Evolutionary conservation across 2,113 vertebrate genomes (phyloP).

Genomic region (Cryptotis parvus): DNA sequence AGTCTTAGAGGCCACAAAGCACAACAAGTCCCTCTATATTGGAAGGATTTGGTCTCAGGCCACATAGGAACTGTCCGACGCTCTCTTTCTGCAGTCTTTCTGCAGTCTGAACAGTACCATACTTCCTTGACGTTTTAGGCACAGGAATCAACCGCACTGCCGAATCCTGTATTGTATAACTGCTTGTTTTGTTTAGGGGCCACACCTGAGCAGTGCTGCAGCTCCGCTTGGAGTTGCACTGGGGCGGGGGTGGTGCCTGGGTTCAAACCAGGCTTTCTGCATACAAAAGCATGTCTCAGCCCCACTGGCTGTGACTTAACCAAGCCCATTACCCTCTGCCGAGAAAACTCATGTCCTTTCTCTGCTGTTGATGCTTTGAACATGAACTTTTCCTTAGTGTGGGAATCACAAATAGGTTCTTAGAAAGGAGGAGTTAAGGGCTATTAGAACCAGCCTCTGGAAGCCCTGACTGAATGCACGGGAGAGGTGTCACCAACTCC

Average conservation of each 20-base stretch:
- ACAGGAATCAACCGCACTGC: background rate
- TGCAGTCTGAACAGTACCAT: background rate
- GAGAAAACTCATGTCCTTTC: background rate
- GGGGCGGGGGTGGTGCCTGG: background rate
- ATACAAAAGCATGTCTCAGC: background rate
- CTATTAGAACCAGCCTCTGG: background rate
- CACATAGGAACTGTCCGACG: constrained; percentile 20
- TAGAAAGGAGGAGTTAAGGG: constrained; percentile 1
- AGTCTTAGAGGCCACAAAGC: background rate
- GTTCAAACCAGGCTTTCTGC: background rate
- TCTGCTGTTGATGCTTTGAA: constrained; percentile 34
- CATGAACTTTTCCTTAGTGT: constrained; percentile 6
- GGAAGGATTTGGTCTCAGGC: background rate
- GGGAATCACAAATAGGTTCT: background rate
- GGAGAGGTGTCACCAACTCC: background rate
- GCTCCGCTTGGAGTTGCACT: background rate
- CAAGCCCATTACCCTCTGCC: background rate
- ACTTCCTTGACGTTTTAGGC: background rate
- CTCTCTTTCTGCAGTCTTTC: constrained; percentile 4
- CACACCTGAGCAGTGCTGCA: background rate
- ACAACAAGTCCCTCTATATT: background rate
- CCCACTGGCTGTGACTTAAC: background rate
- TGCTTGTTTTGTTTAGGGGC: background rate
- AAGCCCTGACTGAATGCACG: background rate
- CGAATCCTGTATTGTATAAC: constrained; percentile 1